These are phyloP conservation scores for Triplophysa rosa DNA, from an alignment of 2,113 vertebrate species.

Conservation along the genomic window DNA sequence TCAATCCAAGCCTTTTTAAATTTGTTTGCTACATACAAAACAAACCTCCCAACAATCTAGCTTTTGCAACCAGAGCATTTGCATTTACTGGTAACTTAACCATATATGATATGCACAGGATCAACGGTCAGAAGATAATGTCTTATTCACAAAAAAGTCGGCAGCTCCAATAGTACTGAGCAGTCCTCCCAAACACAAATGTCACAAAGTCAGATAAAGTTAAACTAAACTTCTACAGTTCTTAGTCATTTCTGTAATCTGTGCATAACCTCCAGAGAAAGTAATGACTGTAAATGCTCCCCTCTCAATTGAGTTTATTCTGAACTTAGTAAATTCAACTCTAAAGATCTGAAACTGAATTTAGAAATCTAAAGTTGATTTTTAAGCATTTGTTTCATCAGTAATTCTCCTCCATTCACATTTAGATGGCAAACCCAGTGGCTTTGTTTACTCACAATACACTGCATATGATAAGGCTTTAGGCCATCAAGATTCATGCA, in stretches of 20 bases:
- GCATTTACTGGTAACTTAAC: neutral
- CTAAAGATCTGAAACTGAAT: neutral
- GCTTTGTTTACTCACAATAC: slow-evolving; percentile 13
- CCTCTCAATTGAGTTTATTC: neutral
- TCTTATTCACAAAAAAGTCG: no score
- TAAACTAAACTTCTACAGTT: neutral
- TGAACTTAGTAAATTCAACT: neutral
- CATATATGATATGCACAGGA: neutral
- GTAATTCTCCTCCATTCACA: neutral
- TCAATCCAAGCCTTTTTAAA: neutral
- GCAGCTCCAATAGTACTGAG: neutral
- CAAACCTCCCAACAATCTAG: neutral
- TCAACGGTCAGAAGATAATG: neutral
- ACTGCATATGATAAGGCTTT: slow-evolving; percentile 4
- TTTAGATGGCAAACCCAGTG: slow-evolving; percentile 14
- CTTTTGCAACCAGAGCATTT: neutral
- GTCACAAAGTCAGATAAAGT: neutral
- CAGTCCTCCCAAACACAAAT: neutral
- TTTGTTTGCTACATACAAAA: neutral
- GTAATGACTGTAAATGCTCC: neutral
- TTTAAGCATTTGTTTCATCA: neutral
- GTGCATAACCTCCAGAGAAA: neutral
- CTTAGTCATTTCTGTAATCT: neutral
- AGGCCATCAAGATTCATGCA: slow-evolving; percentile 19
- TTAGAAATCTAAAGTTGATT: neutral